Evolutionary conservation across 2,113 vertebrate species (phyloP), one percentile per base, ranked within the genome.

Genomic region (Hippoglossus stenolepis): DNA sequence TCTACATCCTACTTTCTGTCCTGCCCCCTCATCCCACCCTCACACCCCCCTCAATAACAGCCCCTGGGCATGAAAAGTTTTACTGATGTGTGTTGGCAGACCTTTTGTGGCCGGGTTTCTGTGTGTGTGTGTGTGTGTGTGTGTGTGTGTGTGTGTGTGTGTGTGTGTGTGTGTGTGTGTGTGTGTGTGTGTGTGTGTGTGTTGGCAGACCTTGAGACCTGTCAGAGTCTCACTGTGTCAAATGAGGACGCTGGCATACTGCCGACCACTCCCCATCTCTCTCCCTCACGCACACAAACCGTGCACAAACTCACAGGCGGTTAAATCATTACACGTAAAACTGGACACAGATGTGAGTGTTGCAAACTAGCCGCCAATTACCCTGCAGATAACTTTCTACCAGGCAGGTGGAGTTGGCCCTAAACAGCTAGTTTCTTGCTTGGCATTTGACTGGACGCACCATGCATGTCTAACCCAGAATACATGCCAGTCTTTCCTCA

Each of bases 31-130:
- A 5, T 70, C 23, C 23, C 40, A 6, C 38, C n/a, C 61, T 17
- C 20, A 38, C 3, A 7, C 49, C n/a, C 47, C 64, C 47, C 57
- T 51, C 70, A 76, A 87, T 86, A 91, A 90, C 84, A 87, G 91
- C 91, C 89, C 75, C 82, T 87, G 91, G 91, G 81, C 90, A 90
- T 91, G 87, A 90, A 90, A 91, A 91, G 80, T 91, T 90, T 90
- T 91, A 92, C 89, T 91, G 91, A 93, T 92, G 91, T 90, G 84
- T 85, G 83, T 89, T 93, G 91, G 91, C 91, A 92, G 89, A 87
- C 86, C 82, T 85, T 85, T 65, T 77, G 11, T 80, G 70, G 28
- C 0, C 6, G 28, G 28, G 28, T 31, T 31, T 67, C 49, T 79
- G 57, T 59, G 4, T 51, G 57, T 65, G 43, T 20, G 8, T 53